phyloP scores from a whole-genome alignment of 2,888 invertebrate genomes.

The Synanthedon vespiformis region DNA sequence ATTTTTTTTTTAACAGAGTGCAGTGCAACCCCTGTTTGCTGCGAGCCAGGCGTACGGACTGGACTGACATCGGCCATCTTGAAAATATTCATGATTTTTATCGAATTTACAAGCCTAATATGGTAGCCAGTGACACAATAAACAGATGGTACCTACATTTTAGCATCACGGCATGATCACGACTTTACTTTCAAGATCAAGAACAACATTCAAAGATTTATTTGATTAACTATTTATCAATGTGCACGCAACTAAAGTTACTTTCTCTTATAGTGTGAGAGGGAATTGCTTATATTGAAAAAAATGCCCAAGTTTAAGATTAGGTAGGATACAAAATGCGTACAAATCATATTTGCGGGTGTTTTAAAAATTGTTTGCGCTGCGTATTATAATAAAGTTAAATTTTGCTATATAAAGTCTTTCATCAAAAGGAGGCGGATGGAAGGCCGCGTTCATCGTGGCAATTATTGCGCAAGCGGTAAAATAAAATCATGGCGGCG shows the following conservation, averaged over 20 bases:
- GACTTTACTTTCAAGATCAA: constrained; percentile 15
- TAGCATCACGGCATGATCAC: constrained; percentile 18
- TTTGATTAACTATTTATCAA: background rate
- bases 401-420: background rate
- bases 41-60: constrained; percentile 11
- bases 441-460: constrained; percentile 17
- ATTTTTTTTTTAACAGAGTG: too few species aligned
- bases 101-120: constrained; percentile 27
- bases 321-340: background rate
- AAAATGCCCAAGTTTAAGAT: background rate
- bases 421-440: constrained; percentile 10
- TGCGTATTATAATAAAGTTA: background rate
- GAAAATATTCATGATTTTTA: constrained; percentile 39
- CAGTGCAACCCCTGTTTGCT: too few species aligned
- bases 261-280: background rate
- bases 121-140: constrained; percentile 19
- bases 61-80: constrained; percentile 37
- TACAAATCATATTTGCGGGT: background rate
- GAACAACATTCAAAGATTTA: constrained; percentile 1
- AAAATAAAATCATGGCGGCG: constrained; percentile 40
- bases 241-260: background rate
- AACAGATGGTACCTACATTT: constrained; percentile 13
- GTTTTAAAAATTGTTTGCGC: background rate
- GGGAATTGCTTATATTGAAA: background rate
- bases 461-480: constrained; percentile 45